phyloP scores from a whole-genome alignment of 2,888 invertebrate genomes.

The Dicyrtomina minuta region DNA sequence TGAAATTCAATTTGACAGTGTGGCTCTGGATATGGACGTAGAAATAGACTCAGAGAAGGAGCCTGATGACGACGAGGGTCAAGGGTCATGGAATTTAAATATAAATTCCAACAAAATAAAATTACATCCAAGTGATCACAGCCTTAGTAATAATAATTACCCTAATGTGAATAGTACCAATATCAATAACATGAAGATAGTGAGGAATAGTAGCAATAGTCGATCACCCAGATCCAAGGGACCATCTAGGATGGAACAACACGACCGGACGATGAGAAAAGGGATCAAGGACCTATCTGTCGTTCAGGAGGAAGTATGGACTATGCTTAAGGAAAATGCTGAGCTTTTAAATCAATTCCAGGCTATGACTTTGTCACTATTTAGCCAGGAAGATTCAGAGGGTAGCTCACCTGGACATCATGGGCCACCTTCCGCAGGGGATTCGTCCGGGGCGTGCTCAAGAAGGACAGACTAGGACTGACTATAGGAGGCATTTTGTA shows the following conservation, averaged over 20 bases:
- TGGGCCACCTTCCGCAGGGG: neutral
- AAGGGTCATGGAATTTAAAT: too few relatives aligned
- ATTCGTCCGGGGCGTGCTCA: too few relatives aligned
- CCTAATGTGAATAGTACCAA: conserved; percentile 3
- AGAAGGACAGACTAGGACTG: too few relatives aligned
- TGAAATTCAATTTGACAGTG: too few relatives aligned
- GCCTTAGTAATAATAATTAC: neutral
- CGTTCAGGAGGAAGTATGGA: conserved; percentile 57
- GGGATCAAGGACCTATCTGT: conserved; percentile 55
- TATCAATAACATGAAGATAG: neutral
- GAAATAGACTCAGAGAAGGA: too few relatives aligned
- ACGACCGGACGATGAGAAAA: conserved; percentile 48
- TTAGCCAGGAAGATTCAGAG: conserved; percentile 37
- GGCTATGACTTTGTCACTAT: conserved; percentile 53
- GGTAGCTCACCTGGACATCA: too few relatives aligned
- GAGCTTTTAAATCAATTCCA: conserved; percentile 58
- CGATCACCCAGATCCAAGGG: neutral
- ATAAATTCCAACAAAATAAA: too few relatives aligned
- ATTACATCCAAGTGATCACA: conserved; percentile 1
- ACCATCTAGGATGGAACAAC: conserved; percentile 34
- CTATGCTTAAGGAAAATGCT: conserved; percentile 58
- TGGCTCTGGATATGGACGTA: too few relatives aligned
- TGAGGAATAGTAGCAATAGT: neutral
- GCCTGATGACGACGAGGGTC: neutral
- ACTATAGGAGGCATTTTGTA: too few relatives aligned